Evolutionary conservation across 64 coral and sea anemone species (phyloP), one percentile per base, ranked within the genome.

Genomic region (Montipora foliosa): DNA sequence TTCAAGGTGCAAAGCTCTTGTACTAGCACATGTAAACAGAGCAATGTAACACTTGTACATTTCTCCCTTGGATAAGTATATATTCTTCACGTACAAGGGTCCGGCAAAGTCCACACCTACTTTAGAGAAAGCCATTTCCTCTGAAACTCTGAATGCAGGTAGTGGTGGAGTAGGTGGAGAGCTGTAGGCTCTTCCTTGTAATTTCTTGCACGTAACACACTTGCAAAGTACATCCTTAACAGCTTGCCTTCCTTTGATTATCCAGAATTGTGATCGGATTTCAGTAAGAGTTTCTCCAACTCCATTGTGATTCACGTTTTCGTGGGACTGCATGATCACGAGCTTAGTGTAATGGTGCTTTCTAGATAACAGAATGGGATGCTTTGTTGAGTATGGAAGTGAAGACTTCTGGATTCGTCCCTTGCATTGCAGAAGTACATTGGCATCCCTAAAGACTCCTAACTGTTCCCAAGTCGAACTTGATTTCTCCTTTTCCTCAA

Each of bases 271-370:
- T 9, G 21, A 7, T 44, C 88, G 51, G 19, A 90, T 47, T 50
- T 46, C 20, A 47, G 50, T 79, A 17, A 89, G 24, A 21, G 87
- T 89, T 59, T 90, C 78, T 22, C 60, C 81, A 47, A 71, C 66
- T 24, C 89, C 89, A 81, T 81, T 90, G 66, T 80, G 76, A 10
- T 70, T 66, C 25, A 67, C 89, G 11, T 3, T 67, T 3, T 51
- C 16, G 15, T 90, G 77, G 46, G 53, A 17, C 5, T 50, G 25
- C 14, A 10, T 55, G 48, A 80, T 81, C 47, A 22, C 59, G 1
- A 90, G 73, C 49, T 29, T 49, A 67, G 48, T 49, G 37, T 19
- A 48, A 44, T 79, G 77, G n/a, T 67, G 58, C 6, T 80, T 13
- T 48, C 71, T 59, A n/a, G 24, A 24, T 24, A 24, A 24, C 24